These are phyloP conservation scores for Megaceryle maxima DNA, from an alignment of 2,113 vertebrate species.

Conservation along the genomic window DNA sequence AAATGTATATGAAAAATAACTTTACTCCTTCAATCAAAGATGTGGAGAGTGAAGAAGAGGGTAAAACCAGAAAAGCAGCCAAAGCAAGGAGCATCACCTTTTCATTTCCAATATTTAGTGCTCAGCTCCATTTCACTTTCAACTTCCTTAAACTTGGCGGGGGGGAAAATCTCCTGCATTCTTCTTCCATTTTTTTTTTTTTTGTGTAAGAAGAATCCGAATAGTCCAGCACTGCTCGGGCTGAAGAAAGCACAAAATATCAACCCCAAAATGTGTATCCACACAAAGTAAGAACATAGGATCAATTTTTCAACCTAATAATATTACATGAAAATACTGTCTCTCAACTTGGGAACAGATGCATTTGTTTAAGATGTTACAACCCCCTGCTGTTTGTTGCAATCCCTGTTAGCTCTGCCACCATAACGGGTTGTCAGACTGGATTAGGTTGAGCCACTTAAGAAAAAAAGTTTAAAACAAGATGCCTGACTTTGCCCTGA, in stretches of 20 bases:
- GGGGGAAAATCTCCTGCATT: not conserved
- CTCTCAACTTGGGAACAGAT: not conserved
- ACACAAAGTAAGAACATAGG: not conserved
- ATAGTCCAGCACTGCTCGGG: not conserved
- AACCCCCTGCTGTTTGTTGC: not conserved
- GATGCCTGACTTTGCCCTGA: not conserved
- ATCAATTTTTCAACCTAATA: not conserved
- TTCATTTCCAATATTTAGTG: not conserved
- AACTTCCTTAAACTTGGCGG: not conserved
- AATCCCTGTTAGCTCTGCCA: conserved; percentile 19
- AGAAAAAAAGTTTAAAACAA: not conserved
- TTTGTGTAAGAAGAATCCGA: not conserved
- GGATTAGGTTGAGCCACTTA: conserved; percentile 13
- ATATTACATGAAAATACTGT: not conserved
- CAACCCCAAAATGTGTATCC: not conserved
- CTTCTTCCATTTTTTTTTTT: not conserved
- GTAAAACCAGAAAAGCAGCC: not conserved
- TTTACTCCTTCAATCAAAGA: not conserved
- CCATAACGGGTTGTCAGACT: not conserved
- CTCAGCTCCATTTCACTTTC: not conserved
- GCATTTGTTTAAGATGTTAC: conserved; percentile 3
- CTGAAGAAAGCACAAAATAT: not conserved
- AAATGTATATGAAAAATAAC: not conserved
- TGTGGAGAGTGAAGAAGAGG: not conserved
- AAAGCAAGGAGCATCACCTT: not conserved